Evolutionary conservation across 2,797 vertebrate species (phyloP).

Genomic region (Sebastes ruberrimus): DNA sequence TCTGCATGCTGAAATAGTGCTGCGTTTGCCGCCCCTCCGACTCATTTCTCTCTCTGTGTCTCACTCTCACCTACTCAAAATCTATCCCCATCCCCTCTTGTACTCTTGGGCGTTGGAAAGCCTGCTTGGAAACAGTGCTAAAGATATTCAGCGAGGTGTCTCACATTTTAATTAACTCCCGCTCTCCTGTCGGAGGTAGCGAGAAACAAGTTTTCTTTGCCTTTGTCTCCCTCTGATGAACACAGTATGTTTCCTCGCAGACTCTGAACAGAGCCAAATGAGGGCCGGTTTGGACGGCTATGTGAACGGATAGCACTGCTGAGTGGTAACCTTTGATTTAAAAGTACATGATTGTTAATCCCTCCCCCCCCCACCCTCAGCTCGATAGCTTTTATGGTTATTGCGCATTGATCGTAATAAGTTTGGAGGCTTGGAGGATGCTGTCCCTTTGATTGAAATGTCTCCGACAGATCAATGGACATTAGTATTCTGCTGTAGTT

Average conservation of each 20-base stretch:
- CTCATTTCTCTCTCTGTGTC: slow-evolving; percentile 50
- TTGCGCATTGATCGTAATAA: slow-evolving; percentile 69
- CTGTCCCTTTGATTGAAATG: slow-evolving; percentile 63
- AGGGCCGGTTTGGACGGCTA: neutral
- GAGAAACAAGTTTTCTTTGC: slow-evolving; percentile 37
- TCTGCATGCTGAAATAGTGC: slow-evolving; percentile 54
- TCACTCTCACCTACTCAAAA: slow-evolving; percentile 48
- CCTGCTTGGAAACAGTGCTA: slow-evolving; percentile 53
- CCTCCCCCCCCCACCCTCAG: neutral
- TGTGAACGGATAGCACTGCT: neutral
- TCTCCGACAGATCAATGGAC: slow-evolving; percentile 63
- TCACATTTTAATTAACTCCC: slow-evolving; percentile 73
- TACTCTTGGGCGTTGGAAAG: slow-evolving; percentile 38
- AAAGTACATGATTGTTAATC: slow-evolving; percentile 46
- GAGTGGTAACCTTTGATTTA: slow-evolving; percentile 54
- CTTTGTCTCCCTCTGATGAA: slow-evolving; percentile 47
- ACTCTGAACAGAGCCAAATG: slow-evolving; percentile 7
- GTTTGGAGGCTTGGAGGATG: slow-evolving; percentile 49
- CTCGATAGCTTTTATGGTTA: slow-evolving; percentile 70
- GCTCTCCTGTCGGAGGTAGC: slow-evolving; percentile 31
- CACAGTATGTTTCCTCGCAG: slow-evolving; percentile 18
- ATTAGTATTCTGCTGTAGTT: slow-evolving; percentile 57
- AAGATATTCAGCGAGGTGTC: slow-evolving; percentile 72
- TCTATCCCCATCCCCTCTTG: slow-evolving; percentile 12
- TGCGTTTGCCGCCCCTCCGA: slow-evolving; percentile 37